phyloP scores from a whole-genome alignment of 2,888 invertebrate genomes.

The Siphlonurus alternatus region DNA sequence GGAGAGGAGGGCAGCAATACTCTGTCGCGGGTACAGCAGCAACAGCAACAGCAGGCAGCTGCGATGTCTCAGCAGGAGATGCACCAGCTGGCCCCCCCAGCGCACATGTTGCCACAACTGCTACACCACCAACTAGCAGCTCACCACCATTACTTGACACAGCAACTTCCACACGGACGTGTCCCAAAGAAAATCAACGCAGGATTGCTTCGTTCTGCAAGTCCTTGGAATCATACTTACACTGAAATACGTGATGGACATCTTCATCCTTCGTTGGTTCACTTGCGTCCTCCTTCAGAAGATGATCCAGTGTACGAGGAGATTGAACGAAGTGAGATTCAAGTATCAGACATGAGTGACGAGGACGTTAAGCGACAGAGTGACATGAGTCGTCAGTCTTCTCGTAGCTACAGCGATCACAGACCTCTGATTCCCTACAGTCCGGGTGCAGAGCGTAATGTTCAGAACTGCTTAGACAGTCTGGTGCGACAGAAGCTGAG shows the following conservation, averaged over 20 bases:
- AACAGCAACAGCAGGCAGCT: slow-evolving; percentile 1
- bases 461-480: too few species aligned
- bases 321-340: slow-evolving; percentile 34
- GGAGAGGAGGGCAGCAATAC: not conserved
- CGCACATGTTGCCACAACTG: not conserved
- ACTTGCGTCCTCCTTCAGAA: slow-evolving; percentile 24
- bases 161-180: not conserved
- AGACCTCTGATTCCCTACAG: slow-evolving; percentile 65
- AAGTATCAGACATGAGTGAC: slow-evolving; percentile 61
- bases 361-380: slow-evolving; percentile 59
- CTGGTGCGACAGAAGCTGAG: slow-evolving; percentile 23
- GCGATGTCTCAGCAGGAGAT: not conserved
- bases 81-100: slow-evolving; percentile 7
- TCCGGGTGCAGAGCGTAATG: slow-evolving; percentile 36
- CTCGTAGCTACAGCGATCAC: slow-evolving; percentile 64
- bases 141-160: slow-evolving; percentile 1
- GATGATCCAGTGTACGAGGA: slow-evolving; percentile 22
- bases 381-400: slow-evolving; percentile 49
- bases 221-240: slow-evolving; percentile 57
- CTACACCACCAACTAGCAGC: not conserved
- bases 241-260: slow-evolving; percentile 47
- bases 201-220: slow-evolving; percentile 24
- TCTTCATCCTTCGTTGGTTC: too few species aligned
- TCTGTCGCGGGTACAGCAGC: not conserved
- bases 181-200: slow-evolving; percentile 11